Percentiles rank a stretch among this genome's conserved stretches.
Evolutionary conservation across 2,113 vertebrate genomes (phyloP).

Genomic region (Neogobius melanostomus): DNA sequence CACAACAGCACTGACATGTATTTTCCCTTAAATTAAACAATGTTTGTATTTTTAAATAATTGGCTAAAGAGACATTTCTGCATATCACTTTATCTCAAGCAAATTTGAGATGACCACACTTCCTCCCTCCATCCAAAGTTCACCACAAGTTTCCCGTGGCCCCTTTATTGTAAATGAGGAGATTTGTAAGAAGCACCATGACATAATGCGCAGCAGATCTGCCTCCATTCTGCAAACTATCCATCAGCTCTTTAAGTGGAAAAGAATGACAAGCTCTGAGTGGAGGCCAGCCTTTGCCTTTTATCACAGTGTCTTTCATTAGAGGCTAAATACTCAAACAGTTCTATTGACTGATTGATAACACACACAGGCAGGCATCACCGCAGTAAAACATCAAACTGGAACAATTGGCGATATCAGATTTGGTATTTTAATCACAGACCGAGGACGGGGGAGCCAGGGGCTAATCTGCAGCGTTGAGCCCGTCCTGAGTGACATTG

Average conservation of each 20-base stretch:
- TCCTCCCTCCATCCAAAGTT: not conserved
- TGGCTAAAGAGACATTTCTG: not conserved
- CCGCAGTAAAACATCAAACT: slow-evolving; percentile 46
- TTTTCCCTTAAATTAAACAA: no score
- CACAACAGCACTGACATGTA: no score
- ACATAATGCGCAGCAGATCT: slow-evolving; percentile 47
- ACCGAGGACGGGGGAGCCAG: slow-evolving; percentile 24
- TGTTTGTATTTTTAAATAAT: no score
- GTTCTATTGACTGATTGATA: slow-evolving; percentile 46
- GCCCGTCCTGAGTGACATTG: slow-evolving; percentile 48
- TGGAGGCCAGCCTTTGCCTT: slow-evolving; percentile 26
- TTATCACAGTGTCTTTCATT: slow-evolving; percentile 48
- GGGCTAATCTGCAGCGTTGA: slow-evolving; percentile 36
- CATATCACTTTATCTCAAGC: not conserved
- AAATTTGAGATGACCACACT: not conserved
- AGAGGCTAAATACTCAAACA: slow-evolving; percentile 44
- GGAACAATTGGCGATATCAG: slow-evolving; percentile 29
- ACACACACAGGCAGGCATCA: not conserved
- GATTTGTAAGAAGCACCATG: slow-evolving; percentile 32
- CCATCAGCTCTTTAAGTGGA: slow-evolving; percentile 53
- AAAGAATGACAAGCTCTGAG: slow-evolving; percentile 41
- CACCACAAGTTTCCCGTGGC: slow-evolving; percentile 36
- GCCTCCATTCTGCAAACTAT: slow-evolving; percentile 42
- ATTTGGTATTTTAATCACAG: slow-evolving; percentile 46
- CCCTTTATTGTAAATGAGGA: slow-evolving; percentile 35